Conservation (phyloP, 2,113 vertebrate species). For the Piliocolobus tephrosceles region DNA sequence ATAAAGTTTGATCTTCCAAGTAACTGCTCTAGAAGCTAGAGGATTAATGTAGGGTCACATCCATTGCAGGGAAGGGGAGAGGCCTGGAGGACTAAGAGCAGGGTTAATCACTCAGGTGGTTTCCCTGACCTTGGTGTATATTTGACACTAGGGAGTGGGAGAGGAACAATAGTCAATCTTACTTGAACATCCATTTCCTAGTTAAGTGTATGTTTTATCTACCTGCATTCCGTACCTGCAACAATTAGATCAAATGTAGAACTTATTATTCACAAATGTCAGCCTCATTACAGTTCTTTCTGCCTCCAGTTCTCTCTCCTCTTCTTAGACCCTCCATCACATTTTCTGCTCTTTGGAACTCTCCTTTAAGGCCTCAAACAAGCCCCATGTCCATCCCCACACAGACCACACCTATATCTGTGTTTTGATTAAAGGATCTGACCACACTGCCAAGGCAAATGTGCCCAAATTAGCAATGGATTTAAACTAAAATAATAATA, state of each 20-base stretch:
- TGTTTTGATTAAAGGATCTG: background rate
- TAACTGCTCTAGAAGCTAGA: background rate
- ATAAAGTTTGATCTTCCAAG: background rate
- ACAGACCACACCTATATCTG: background rate
- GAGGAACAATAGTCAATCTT: accelerated
- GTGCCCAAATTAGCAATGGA: background rate
- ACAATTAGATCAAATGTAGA: background rate
- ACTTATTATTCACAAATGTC: background rate
- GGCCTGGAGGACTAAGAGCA: background rate
- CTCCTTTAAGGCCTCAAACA: background rate
- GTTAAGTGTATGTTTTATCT: background rate
- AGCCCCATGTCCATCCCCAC: accelerated
- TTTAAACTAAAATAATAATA: background rate
- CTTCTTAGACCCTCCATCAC: background rate
- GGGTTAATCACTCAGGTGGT: background rate
- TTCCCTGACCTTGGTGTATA: too few relatives aligned
- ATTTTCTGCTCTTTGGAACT: background rate
- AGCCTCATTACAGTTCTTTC: background rate
- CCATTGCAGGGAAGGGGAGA: background rate
- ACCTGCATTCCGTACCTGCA: background rate
- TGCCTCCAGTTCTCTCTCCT: background rate
- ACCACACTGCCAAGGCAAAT: background rate
- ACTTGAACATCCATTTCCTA: background rate
- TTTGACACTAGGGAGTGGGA: background rate
- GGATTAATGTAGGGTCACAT: background rate